phyloP scores from a whole-genome alignment of 2,797 vertebrate species.

The Myotis findleyi region DNA sequence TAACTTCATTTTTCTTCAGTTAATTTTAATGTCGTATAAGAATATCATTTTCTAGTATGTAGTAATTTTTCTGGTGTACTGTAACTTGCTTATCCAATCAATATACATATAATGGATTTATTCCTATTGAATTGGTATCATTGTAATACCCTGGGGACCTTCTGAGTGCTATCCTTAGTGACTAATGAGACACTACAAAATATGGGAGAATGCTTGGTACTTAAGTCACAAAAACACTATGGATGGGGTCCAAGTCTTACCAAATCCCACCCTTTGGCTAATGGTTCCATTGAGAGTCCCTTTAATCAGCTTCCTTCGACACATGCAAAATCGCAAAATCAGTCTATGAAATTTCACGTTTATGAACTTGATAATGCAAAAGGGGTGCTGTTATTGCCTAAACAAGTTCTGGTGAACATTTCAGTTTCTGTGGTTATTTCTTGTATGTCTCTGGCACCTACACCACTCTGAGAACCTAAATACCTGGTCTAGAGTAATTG shows the following conservation, averaged over 20 bases:
- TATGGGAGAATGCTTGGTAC: neutral
- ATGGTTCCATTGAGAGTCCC: neutral
- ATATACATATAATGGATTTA: neutral
- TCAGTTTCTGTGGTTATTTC: neutral
- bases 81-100: constrained; percentile 12
- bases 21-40: neutral
- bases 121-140: rapidly evolving
- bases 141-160: neutral
- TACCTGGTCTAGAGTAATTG: neutral
- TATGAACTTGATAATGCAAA: neutral
- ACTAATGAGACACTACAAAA: neutral
- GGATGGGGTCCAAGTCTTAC: neutral
- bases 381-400: neutral
- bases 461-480: neutral
- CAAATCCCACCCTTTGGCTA: neutral
- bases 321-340: neutral
- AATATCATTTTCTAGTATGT: neutral
- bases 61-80: constrained; percentile 56
- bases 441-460: neutral
- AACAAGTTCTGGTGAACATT: neutral
- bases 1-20: neutral
- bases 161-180: neutral
- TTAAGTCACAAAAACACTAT: neutral
- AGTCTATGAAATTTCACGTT: neutral
- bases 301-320: neutral